A percentile compares a stretch with the other conserved stretches of the same genome.
phyloP scores from a whole-genome alignment of 2,797 vertebrate genomes.

The Natrix natrix region DNA sequence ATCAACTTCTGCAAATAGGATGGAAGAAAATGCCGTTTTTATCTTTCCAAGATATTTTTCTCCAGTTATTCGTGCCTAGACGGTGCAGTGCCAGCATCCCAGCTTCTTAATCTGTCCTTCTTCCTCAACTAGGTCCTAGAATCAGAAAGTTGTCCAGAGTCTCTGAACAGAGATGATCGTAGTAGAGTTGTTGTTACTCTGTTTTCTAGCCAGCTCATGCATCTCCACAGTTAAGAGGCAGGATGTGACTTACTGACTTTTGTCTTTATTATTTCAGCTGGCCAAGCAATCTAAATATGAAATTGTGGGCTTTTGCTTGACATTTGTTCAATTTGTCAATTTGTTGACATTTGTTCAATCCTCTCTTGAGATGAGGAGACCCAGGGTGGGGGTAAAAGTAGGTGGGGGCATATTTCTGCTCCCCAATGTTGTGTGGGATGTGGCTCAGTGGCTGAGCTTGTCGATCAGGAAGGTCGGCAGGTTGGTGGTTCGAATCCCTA shows the following conservation, averaged over 20 bases:
- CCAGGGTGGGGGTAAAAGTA: background rate
- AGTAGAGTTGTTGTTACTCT: background rate
- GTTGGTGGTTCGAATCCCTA: no score
- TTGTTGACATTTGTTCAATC: background rate
- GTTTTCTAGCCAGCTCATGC: background rate
- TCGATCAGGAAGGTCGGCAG: no score
- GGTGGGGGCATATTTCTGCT: background rate
- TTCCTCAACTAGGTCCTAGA: background rate
- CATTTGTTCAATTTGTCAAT: background rate
- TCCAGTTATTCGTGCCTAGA: background rate
- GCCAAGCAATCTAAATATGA: background rate
- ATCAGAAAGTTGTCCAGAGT: background rate
- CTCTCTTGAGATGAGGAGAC: background rate
- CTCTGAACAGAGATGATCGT: background rate
- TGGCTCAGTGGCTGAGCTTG: no score
- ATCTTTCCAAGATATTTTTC: background rate
- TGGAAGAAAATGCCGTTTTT: background rate
- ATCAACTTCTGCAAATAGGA: background rate
- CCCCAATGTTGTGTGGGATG: no score
- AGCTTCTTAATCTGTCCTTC: background rate
- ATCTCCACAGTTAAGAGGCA: background rate
- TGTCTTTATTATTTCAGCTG: background rate
- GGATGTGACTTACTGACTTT: background rate
- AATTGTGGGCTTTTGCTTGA: background rate
- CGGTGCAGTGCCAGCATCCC: background rate